Evolutionary conservation across 1,140 invertebrate species (phyloP).

Genomic region (Aphelenchoides besseyi): DNA sequence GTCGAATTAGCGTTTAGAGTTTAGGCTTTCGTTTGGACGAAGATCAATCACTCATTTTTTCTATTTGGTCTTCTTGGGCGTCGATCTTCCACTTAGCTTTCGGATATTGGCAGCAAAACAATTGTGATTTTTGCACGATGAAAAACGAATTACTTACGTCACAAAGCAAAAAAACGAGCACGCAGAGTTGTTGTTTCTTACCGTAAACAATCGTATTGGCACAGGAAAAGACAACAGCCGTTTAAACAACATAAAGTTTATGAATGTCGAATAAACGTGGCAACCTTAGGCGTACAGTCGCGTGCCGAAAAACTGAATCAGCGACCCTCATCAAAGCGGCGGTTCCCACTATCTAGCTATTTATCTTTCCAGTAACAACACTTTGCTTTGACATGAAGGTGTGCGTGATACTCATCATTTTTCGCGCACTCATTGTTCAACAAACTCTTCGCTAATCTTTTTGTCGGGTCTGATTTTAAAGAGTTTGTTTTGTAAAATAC

Average conservation of each 20-base stretch:
- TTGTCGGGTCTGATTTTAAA: neutral
- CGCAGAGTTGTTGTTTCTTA: neutral
- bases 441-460: neutral
- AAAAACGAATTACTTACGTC: neutral
- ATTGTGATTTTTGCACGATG: neutral
- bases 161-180: neutral
- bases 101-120: neutral
- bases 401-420: neutral
- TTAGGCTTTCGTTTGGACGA: too few relatives aligned
- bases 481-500: neutral
- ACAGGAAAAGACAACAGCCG: neutral
- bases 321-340: constrained; percentile 2
- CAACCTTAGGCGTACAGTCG: neutral
- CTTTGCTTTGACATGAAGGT: neutral
- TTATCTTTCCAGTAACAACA: neutral
- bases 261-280: neutral
- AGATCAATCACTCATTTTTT: neutral
- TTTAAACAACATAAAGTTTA: neutral
- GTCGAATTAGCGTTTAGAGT: neutral
- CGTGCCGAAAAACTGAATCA: neutral
- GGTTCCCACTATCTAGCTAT: neutral
- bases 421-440: neutral
- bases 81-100: neutral
- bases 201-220: neutral
- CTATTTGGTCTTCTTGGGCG: neutral